A percentile compares a stretch with the other conserved stretches of the same genome.
phyloP scores from a whole-genome alignment of 2,888 invertebrate genomes.

The Orthosia cruda region DNA sequence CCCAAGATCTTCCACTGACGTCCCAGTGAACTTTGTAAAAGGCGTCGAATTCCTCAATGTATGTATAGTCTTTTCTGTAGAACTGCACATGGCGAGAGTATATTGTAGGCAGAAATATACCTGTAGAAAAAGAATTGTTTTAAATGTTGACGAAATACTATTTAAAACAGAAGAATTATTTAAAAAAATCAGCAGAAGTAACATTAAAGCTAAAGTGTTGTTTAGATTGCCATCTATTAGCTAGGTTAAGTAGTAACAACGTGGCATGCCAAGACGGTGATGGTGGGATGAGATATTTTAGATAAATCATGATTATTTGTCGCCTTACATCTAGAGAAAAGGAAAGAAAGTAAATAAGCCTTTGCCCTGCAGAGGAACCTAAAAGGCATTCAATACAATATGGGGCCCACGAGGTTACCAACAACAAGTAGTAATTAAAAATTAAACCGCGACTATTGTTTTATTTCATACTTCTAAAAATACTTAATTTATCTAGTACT shows the following conservation, averaged over 20 bases:
- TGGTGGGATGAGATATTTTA: background rate
- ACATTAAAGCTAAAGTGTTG: background rate
- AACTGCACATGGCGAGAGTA: slow-evolving; percentile 68
- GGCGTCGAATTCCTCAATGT: slow-evolving; percentile 73
- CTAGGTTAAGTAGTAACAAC: background rate
- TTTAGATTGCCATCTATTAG: background rate
- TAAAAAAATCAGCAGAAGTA: background rate
- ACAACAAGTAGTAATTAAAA: no score
- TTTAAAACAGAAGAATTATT: background rate
- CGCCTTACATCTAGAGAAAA: no score
- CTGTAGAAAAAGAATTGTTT: slow-evolving; percentile 49
- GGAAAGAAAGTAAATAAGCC: no score
- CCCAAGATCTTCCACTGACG: slow-evolving; percentile 65
- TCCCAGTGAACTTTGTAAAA: slow-evolving; percentile 79
- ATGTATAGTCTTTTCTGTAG: slow-evolving; percentile 77
- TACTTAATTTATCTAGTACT: no score
- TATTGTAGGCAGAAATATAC: slow-evolving; percentile 41
- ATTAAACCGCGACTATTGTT: no score
- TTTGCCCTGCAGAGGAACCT: no score
- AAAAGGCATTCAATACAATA: no score
- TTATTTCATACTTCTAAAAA: no score
- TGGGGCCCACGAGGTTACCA: background rate
- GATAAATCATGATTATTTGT: no score
- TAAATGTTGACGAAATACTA: background rate
- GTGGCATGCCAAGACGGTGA: background rate